phyloP scores from a whole-genome alignment of 1,140 invertebrate species.

The Ruditapes philippinarum region DNA sequence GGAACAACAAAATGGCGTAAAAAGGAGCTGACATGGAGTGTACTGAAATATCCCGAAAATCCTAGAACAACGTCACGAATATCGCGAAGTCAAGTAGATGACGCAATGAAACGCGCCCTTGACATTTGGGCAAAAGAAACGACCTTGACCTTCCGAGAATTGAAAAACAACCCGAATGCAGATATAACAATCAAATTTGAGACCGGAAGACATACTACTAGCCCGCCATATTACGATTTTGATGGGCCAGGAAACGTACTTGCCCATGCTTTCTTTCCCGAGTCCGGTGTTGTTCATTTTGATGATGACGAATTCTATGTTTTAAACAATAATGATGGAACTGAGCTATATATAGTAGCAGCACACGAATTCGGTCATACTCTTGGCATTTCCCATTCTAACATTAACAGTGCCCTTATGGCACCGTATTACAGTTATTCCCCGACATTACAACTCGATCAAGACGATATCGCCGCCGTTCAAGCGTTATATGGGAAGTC shows the following conservation, averaged over 20 bases:
- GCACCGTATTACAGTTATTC: slow-evolving; percentile 56
- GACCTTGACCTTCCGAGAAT: neutral
- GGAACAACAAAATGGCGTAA: slow-evolving; percentile 41
- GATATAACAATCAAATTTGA: slow-evolving; percentile 57
- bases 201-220: neutral
- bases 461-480: slow-evolving; percentile 47
- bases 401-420: slow-evolving; percentile 52
- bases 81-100: slow-evolving; percentile 2
- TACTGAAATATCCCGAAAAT: slow-evolving; percentile 25
- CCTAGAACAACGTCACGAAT: neutral
- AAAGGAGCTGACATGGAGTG: slow-evolving; percentile 36
- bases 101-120: slow-evolving; percentile 53
- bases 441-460: slow-evolving; percentile 21
- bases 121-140: slow-evolving; percentile 53
- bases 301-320: slow-evolving; percentile 87
- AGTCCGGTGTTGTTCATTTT: slow-evolving; percentile 93
- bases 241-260: slow-evolving; percentile 89
- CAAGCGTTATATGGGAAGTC: slow-evolving; percentile 38
- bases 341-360: slow-evolving; percentile 44
- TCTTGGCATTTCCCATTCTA: slow-evolving; percentile 60
- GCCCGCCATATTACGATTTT: slow-evolving; percentile 53
- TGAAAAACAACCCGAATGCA: neutral
- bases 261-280: slow-evolving; percentile 97
- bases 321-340: slow-evolving; percentile 4
- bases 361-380: slow-evolving; percentile 70